Conservation (phyloP, 2,113 vertebrate species). For the Pseudorectes ferrugineus region DNA sequence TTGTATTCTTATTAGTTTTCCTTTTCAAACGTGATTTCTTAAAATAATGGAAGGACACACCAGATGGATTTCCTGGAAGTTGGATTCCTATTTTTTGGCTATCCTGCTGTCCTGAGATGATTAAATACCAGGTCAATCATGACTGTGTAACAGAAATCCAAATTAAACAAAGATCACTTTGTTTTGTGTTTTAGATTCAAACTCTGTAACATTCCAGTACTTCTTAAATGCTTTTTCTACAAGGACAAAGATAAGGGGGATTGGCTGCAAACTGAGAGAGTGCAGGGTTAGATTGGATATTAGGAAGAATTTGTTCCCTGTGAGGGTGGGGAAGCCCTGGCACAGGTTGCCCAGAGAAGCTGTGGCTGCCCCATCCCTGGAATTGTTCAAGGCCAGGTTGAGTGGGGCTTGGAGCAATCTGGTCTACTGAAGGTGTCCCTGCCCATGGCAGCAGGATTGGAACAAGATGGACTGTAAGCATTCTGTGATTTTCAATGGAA, state of each 20-base stretch:
- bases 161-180: not conserved
- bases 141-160: not conserved
- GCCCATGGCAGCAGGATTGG: not conserved
- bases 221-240: not conserved
- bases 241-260: not conserved
- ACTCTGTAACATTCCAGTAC: not conserved
- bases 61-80: not conserved
- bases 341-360: not conserved
- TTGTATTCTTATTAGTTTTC: not conserved
- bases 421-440: fast-evolving
- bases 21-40: not conserved
- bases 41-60: not conserved
- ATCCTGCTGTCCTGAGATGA: not conserved
- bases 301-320: not conserved
- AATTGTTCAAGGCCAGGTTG: too few relatives aligned
- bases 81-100: not conserved
- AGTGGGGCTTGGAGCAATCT: not conserved
- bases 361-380: not conserved
- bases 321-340: not conserved
- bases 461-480: not conserved
- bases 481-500: not conserved
- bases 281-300: not conserved
- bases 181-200: not conserved
- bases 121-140: not conserved
- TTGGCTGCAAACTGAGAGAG: not conserved